Evolutionary conservation across 2,888 invertebrate genomes (phyloP), one percentile per base, ranked within the genome.

Genomic region (Cynaeus angustus): DNA sequence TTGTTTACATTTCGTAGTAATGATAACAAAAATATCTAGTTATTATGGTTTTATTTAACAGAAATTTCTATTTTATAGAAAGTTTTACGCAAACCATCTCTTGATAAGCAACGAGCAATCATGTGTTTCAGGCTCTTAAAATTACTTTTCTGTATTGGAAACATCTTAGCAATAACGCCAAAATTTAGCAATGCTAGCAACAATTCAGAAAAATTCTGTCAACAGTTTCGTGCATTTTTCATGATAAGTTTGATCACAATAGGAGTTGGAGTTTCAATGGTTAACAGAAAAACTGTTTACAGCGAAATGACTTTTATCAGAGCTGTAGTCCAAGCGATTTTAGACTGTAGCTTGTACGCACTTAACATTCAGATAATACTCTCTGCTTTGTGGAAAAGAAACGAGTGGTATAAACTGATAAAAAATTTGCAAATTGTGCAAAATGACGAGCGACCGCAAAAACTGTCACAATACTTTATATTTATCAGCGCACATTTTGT

Each of bases 341-440:
- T 41, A 41, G 55, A 55, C 5, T 8, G 0, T 1, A 41, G 13
- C 37, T 41, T 55, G 10, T 21, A 38, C 21, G n/a, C 16, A 4
- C 41, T 55, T 1, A 55, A 55, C 10, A 16, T 55, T 5, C 6
- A 55, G 13, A 41, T 16, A 5, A 16, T 55, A 7, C 4, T 41
- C 5, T 14, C 55, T 9, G 21, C 38, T 10, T 5, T 55, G 12
- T 13, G 33, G 10, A 41, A 38, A n/a, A 14, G 10, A 21, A 7
- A 9, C 3, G 16, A 55, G 12, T 53, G 52, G 33, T 33, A 33
- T 6, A 33, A n/a, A 33, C n/a, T 33, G 1, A n/a, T 41, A 41
- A 10, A 41, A 41, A 41, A 3, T 10, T 12, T 41, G 41, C 7
- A 41, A 12, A 10, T 12, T 41, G 41, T 41, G 5, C 41, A 41